phyloP scores from a whole-genome alignment of 92 coral and sea anemone species.

The Muricea muricata region DNA sequence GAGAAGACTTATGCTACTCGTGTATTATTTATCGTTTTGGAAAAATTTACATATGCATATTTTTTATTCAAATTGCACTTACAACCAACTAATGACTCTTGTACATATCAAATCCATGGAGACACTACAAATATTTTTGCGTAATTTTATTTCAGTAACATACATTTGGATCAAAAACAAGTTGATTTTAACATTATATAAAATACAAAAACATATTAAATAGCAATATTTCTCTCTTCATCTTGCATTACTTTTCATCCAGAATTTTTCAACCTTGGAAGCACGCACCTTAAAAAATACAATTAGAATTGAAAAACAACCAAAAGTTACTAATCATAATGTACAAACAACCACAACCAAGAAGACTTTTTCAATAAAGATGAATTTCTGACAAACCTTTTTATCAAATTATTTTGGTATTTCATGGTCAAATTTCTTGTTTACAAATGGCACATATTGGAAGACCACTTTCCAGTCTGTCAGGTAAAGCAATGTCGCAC shows the following conservation, averaged over 20 bases:
- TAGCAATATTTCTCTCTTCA: not conserved
- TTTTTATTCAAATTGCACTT: too few species aligned
- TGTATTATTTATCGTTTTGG: too few species aligned
- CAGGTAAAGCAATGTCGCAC: conserved; percentile 65
- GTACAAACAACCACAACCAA: not conserved
- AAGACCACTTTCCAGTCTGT: conserved; percentile 95
- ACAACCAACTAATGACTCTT: not conserved
- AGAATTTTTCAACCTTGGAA: not conserved
- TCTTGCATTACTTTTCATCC: not conserved
- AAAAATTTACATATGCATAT: too few species aligned
- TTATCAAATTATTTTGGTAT: conserved; percentile 65
- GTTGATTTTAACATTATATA: not conserved
- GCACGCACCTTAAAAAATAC: not conserved
- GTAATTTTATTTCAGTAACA: not conserved
- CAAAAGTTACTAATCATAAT: not conserved
- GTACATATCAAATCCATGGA: not conserved
- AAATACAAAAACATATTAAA: not conserved
- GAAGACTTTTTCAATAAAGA: not conserved
- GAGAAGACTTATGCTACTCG: too few species aligned
- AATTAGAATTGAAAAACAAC: too few species aligned
- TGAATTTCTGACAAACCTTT: not conserved
- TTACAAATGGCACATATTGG: conserved; percentile 83
- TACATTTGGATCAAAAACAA: not conserved
- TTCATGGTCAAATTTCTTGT: conserved; percentile 93
- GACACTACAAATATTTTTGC: not conserved